Conservation (phyloP, 1,140 invertebrate species). For the Nixonia krombeini region DNA sequence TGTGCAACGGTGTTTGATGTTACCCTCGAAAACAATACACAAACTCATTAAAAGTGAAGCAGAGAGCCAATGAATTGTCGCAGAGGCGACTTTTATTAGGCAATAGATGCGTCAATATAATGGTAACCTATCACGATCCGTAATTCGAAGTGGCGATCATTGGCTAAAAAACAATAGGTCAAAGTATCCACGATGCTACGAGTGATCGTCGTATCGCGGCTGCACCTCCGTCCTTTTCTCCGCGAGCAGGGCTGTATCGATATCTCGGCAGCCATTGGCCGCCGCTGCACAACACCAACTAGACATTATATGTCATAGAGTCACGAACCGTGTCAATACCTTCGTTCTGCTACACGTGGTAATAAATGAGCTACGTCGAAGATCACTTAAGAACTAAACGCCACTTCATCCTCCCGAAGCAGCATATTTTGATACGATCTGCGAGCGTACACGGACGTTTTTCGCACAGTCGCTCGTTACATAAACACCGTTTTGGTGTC, state of each 20-base stretch:
- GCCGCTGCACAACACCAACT: constrained; percentile 2
- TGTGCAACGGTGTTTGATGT: too few species aligned
- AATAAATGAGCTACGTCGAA: constrained; percentile 23
- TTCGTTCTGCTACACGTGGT: constrained; percentile 22
- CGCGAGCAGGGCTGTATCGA: constrained; percentile 27
- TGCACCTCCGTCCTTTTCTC: constrained; percentile 27
- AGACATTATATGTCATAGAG: constrained; percentile 15
- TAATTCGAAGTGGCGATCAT: constrained; percentile 33
- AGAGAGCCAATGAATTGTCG: too few species aligned
- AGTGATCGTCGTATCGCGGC: constrained; percentile 35
- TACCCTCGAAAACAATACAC: too few species aligned
- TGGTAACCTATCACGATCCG: constrained; percentile 55
- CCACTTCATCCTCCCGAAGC: neutral
- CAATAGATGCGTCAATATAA: constrained; percentile 25
- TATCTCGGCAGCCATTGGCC: constrained; percentile 11
- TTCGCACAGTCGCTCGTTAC: constrained; percentile 20
- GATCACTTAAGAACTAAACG: constrained; percentile 8
- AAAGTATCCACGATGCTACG: constrained; percentile 32
- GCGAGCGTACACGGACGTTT: neutral
- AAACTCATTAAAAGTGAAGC: neutral
- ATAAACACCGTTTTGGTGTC: constrained; percentile 3
- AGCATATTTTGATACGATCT: constrained; percentile 10
- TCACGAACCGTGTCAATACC: constrained; percentile 21
- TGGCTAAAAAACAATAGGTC: constrained; percentile 46
- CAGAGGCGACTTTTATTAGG: constrained; percentile 20